These are phyloP conservation scores for Heliocidaris erythrogramma DNA, from an alignment of 35 echinoderm and acorn worm genomes.

Conservation along the genomic window DNA sequence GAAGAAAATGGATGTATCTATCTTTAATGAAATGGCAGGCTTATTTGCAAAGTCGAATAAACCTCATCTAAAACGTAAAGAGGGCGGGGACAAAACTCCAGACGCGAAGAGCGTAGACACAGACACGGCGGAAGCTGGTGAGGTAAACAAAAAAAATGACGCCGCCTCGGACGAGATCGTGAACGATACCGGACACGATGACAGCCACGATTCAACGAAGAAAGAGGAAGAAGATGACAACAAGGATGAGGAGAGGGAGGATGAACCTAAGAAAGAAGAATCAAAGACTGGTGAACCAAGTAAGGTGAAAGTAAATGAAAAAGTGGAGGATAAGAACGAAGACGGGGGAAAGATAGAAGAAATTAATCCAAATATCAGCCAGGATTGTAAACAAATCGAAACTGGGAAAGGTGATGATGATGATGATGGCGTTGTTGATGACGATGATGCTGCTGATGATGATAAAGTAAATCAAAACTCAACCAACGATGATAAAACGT, in stretches of 20 bases:
- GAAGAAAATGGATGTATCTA: background rate
- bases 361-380: background rate
- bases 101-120: background rate
- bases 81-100: background rate
- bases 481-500: background rate
- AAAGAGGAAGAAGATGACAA: background rate
- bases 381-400: background rate
- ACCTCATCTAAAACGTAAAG: background rate
- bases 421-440: background rate
- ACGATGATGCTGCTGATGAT: background rate
- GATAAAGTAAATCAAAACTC: background rate
- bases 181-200: background rate
- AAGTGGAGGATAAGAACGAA: background rate
- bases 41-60: conserved; percentile 12
- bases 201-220: too few relatives aligned
- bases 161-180: too few relatives aligned
- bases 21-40: background rate
- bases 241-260: background rate
- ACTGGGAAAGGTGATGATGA: background rate
- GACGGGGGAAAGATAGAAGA: background rate
- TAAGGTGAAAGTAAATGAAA: background rate
- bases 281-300: background rate
- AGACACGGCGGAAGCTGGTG: background rate
- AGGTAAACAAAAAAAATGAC: too few relatives aligned
- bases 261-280: background rate